Evolutionary conservation across 2,113 vertebrate genomes (phyloP), one percentile per base, ranked within the genome.

Genomic region (Phylloscopus trochiloides): DNA sequence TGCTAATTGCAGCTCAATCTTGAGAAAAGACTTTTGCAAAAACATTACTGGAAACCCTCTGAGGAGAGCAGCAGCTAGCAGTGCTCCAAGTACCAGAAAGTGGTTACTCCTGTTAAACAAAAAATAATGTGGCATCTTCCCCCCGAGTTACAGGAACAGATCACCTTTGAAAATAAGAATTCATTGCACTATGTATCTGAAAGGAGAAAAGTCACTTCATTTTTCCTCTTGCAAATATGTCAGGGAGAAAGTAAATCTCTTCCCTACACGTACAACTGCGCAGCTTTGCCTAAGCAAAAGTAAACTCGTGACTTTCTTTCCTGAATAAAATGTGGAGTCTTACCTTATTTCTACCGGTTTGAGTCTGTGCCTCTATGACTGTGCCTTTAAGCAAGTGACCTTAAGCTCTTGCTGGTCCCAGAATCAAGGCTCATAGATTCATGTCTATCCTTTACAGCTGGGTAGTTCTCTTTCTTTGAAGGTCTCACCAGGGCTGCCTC

Each of bases 1-100:
- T 71, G 47, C 40, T 96, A 94, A 95, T 94, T 94, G 75, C 78
- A 90, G 32, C 42, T 94, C 17, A 4, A n/a, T 66, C 72, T 88
- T 11, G 3, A 63, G 77, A 91, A 94, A 88, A 90, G 32, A 63
- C 36, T 72, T 86, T 90, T 91, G 51, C 51, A 86, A 76, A 93
- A 91, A 72, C 71, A 43, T 76, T 81, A 32, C 45, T 50, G 52
- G 32, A 94, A 92, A 78, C 16, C 47, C 91, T 93, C 65, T 73
- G 40, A 93, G 87, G 72, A 88, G n/a, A 34, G 47, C 54, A 94
- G 43, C 70, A 91, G 52, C 26, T 58, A 88, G 32, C 29, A 71
- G 8, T 55, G 42, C 38, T 88, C 11, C 55, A 68, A 51, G 36
- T 80, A 88, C 31, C 32, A 75, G 65, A 57, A 93, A 90, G 40